Evolutionary conservation across 1,140 invertebrate species (phyloP).

Genomic region (Zeugodacus cucurbitae): DNA sequence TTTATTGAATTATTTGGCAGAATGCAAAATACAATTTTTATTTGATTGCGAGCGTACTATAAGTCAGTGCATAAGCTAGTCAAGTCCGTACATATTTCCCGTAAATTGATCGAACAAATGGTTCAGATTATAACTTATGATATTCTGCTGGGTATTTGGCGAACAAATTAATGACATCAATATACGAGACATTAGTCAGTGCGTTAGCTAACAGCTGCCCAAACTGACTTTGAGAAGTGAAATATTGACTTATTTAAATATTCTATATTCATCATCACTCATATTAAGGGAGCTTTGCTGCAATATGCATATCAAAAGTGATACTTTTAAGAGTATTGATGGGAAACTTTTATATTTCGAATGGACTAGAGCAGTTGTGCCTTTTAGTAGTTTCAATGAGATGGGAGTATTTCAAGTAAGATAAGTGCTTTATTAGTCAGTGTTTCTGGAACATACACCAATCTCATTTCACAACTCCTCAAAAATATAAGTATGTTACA

Average conservation of each 20-base stretch:
- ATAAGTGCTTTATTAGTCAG: too few species aligned
- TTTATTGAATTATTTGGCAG: constrained; percentile 6
- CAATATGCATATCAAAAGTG: neutral
- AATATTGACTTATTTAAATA: neutral
- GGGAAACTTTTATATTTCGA: too few species aligned
- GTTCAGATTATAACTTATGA: neutral
- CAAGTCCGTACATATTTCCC: neutral
- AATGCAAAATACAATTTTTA: neutral
- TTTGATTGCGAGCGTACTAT: neutral
- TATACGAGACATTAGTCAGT: neutral
- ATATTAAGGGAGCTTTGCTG: neutral
- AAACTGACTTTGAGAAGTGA: neutral
- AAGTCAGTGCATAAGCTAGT: neutral
- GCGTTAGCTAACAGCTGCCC: neutral
- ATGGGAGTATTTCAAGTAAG: too few species aligned
- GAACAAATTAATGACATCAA: neutral
- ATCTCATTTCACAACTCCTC: too few species aligned
- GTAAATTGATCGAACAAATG: neutral
- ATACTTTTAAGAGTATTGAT: too few species aligned
- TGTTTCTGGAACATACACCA: too few species aligned
- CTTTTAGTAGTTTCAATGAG: too few species aligned
- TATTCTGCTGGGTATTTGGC: neutral
- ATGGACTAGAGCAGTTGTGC: too few species aligned
- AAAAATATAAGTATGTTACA: too few species aligned
- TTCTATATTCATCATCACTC: neutral